Conservation (phyloP, 2,888 invertebrate species). For the Acanthosepion pharaonis region DNA sequence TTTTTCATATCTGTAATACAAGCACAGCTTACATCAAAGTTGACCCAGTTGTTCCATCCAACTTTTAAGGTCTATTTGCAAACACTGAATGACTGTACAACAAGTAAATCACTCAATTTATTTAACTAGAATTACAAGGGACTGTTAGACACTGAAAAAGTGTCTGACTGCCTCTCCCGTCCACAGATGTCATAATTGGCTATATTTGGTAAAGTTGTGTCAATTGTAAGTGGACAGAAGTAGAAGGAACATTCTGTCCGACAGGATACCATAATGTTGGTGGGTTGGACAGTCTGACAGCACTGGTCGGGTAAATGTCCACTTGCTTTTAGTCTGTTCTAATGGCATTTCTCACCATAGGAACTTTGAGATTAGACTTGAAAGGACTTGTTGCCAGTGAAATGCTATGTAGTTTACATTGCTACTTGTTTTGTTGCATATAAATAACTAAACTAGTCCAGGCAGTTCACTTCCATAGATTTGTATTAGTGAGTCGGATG, state of each 20-base stretch:
- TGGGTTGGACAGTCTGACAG: not conserved
- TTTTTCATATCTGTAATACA: not conserved
- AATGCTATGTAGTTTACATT: not conserved
- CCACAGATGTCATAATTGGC: conserved; percentile 2
- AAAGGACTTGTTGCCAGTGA: not conserved
- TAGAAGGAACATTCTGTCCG: not conserved
- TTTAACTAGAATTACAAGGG: not conserved
- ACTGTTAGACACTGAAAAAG: not conserved
- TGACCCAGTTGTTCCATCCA: not conserved
- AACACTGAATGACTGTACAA: not conserved
- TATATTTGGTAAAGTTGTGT: not conserved
- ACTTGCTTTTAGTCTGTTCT: not conserved
- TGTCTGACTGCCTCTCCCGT: not conserved
- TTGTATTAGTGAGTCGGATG: not conserved
- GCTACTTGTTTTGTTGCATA: not conserved
- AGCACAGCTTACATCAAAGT: not conserved
- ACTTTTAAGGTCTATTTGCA: not conserved
- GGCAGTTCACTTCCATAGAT: not conserved
- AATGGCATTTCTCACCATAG: not conserved
- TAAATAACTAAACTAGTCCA: not conserved
- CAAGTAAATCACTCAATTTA: not conserved
- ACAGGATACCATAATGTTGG: not conserved
- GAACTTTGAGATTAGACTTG: not conserved
- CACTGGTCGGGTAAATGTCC: no score
- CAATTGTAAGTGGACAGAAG: not conserved